phyloP scores from a whole-genome alignment of 2,797 vertebrate genomes.

The Cryptoprocta ferox region DNA sequence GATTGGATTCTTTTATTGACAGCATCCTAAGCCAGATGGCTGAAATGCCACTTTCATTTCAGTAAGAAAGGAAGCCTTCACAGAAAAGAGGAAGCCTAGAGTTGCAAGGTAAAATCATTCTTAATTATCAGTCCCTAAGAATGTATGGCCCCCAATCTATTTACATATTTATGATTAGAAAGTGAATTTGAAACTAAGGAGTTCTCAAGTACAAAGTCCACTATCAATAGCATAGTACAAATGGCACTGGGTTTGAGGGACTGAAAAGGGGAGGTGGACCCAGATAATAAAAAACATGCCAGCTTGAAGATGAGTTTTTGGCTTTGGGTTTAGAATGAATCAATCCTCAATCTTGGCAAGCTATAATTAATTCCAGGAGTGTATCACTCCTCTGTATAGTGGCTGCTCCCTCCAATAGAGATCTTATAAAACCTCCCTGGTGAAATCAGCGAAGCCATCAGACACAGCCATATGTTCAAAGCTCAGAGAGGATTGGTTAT shows the following conservation, averaged over 20 bases:
- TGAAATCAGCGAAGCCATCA: constrained; percentile 73
- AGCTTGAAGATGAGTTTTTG: constrained; percentile 41
- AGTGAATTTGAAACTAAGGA: constrained; percentile 39
- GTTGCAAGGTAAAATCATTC: constrained; percentile 41
- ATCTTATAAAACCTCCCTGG: constrained; percentile 63
- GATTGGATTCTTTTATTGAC: constrained; percentile 67
- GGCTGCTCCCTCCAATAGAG: constrained; percentile 46
- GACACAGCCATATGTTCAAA: constrained; percentile 62
- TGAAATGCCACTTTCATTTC: constrained; percentile 72
- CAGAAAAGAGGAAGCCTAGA: constrained; percentile 23
- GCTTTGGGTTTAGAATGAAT: constrained; percentile 61
- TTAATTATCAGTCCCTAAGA: constrained; percentile 61
- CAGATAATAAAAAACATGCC: constrained; percentile 43
- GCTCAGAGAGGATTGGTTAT: constrained; percentile 75
- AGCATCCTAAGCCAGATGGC: constrained; percentile 54
- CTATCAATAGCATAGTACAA: background rate
- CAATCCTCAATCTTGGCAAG: constrained; percentile 67
- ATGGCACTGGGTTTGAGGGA: background rate
- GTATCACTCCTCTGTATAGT: constrained; percentile 52
- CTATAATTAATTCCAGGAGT: constrained; percentile 66
- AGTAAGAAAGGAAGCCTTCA: constrained; percentile 63
- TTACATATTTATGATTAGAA: constrained; percentile 50
- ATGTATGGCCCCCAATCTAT: background rate
- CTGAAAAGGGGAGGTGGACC: background rate
- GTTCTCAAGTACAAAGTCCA: background rate